Conservation (phyloP, 2,888 invertebrate species). For the Hemaris fuciformis region DNA sequence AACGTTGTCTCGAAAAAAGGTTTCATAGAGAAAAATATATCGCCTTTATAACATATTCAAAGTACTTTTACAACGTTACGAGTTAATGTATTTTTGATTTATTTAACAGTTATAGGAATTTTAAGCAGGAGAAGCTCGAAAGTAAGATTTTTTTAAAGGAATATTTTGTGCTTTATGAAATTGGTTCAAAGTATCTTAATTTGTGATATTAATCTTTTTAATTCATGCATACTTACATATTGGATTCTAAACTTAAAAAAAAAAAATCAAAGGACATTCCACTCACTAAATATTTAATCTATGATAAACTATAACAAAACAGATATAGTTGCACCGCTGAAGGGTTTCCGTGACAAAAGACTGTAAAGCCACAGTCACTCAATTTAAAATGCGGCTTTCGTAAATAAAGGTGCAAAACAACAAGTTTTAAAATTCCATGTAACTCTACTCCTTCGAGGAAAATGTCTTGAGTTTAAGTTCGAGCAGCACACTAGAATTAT, state of each 20-base stretch:
- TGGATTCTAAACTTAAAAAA: too few species aligned
- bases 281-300: not conserved
- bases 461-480: not conserved
- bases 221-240: too few species aligned
- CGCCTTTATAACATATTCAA: not conserved
- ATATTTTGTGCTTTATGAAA: not conserved
- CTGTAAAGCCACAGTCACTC: constrained; percentile 37
- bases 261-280: not conserved
- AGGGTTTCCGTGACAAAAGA: constrained; percentile 41
- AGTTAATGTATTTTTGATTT: not conserved
- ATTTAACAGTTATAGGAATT: not conserved
- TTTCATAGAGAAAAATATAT: constrained; percentile 13
- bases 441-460: constrained; percentile 22
- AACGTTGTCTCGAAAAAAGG: constrained; percentile 24
- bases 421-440: constrained; percentile 31
- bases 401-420: constrained; percentile 42
- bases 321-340: not conserved
- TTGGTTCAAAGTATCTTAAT: too few species aligned
- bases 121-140: too few species aligned
- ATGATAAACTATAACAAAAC: not conserved
- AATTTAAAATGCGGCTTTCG: constrained; percentile 32
- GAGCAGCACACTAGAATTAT: not conserved
- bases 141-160: too few species aligned
- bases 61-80: not conserved
- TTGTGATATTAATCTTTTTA: too few species aligned